These are phyloP conservation scores for Abrostola tripartita DNA, from an alignment of 2,888 invertebrate species.

Conservation along the genomic window DNA sequence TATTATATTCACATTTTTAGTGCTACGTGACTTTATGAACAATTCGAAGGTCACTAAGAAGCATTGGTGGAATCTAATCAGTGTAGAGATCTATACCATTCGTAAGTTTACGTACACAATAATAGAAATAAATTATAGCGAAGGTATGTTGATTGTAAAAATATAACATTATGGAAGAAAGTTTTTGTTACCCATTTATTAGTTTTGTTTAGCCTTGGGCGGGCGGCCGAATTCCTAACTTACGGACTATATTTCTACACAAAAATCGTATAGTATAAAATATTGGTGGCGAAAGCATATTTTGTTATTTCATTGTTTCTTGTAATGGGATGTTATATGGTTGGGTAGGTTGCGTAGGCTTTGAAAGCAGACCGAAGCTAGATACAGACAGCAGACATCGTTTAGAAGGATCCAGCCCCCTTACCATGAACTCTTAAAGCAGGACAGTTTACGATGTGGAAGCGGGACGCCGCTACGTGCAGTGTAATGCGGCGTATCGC, in stretches of 20 bases:
- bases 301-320: slow-evolving; percentile 21
- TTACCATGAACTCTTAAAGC: no score
- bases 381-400: no score
- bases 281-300: slow-evolving; percentile 4
- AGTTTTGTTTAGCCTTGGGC: slow-evolving; percentile 34
- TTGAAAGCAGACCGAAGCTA: not conserved
- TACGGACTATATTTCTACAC: slow-evolving; percentile 5
- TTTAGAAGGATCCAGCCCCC: no score
- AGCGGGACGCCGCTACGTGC: no score
- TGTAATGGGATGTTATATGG: slow-evolving; percentile 7
- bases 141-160: slow-evolving; percentile 50
- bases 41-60: slow-evolving; percentile 47
- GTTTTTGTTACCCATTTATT: slow-evolving; percentile 44
- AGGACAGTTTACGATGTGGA: no score
- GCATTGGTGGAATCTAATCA: slow-evolving; percentile 56
- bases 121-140: slow-evolving; percentile 37
- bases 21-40: slow-evolving; percentile 53
- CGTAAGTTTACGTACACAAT: slow-evolving; percentile 33
- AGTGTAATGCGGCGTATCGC: no score
- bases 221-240: slow-evolving; percentile 33
- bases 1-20: slow-evolving; percentile 50
- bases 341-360: slow-evolving; percentile 29
- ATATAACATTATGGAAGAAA: slow-evolving; percentile 32
- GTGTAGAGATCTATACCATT: slow-evolving; percentile 43
- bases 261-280: slow-evolving; percentile 7